Evolutionary conservation across 2,888 invertebrate genomes (phyloP), one percentile per base, ranked within the genome.

Genomic region (Xestia rhomboidea): DNA sequence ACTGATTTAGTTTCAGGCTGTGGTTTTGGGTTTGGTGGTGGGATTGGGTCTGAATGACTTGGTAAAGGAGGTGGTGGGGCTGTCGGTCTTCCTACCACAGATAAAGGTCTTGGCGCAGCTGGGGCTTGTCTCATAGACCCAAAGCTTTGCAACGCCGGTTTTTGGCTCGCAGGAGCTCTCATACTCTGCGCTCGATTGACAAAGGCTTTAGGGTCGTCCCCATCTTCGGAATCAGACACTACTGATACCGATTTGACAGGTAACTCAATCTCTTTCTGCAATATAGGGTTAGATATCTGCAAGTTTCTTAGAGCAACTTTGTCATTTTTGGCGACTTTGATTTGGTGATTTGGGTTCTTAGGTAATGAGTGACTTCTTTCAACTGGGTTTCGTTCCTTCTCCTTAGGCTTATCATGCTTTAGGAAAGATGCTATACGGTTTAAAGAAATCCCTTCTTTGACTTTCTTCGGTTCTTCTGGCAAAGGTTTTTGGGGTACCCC

Each of bases 251-350:
- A 97, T 24, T 96, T 97, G 15, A 97, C 95, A 0, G 97, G 95
- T 3, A 98, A 91, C 67, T 97, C 97, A 18, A 98, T 98, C 69
- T 97, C 97, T 76, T 97, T 97, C 90, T 98, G 98, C 0, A 98
- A 97, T 87, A 99, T 98, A 0, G 99, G 99, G 89, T 98, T 97
- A 0, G 99, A 99, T 89, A 99, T 99, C 92, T 98, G 98, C 71
- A 99, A 95, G 76, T 97, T 98, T 70, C 98, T 97, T 72, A 99
- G 91, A 0, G 98, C 97, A 24, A 97, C 98, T 89, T 98, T 98
- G 89, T 98, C 98, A 0, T 97, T 95, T 86, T 98, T 98, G 73
- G 97, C 97, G 15, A 97, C 96, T 93, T 97, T 98, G 0, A 97
- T 90, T 81, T 97, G 97, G 74, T 97, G 97, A 81, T 96, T 97